Conservation (phyloP, 2,113 vertebrate genomes). For the Hippoglossus stenolepis region DNA sequence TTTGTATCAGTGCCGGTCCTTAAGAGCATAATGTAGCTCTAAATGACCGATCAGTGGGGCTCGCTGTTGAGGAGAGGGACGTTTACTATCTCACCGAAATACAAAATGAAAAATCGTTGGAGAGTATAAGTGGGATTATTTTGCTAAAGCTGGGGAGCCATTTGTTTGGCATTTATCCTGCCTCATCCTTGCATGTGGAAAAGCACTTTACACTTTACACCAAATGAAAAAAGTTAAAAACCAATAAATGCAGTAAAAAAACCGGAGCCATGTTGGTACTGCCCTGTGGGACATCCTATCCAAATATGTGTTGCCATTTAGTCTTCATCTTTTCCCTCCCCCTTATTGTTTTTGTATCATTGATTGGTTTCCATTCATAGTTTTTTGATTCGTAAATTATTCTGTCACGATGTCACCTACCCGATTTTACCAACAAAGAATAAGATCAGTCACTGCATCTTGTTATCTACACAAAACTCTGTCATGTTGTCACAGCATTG, state of each 20-base stretch:
- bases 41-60: slow-evolving; percentile 8
- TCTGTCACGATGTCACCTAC: background rate
- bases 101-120: background rate
- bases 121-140: slow-evolving; percentile 1
- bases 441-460: too few relatives aligned
- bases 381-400: background rate
- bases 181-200: background rate
- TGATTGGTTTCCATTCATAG: background rate
- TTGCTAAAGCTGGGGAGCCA: background rate
- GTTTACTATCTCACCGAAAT: background rate
- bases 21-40: slow-evolving; percentile 8
- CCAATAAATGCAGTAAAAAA: background rate
- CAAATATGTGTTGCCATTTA: background rate
- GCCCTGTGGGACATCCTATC: background rate
- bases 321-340: slow-evolving; percentile 5
- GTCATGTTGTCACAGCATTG: too few relatives aligned
- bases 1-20: background rate
- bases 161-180: background rate
- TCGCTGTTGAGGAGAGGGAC: background rate
- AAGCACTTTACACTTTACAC: background rate
- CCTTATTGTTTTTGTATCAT: background rate
- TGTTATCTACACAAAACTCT: too few relatives aligned
- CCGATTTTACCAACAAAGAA: too few relatives aligned
- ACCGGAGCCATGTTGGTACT: background rate
- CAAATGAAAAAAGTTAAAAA: background rate